A percentile compares a stretch with the other conserved stretches of the same genome.
These are phyloP conservation scores for Mesopsocus fuscifrons DNA, from an alignment of 2,888 invertebrate species.

Conservation along the genomic window DNA sequence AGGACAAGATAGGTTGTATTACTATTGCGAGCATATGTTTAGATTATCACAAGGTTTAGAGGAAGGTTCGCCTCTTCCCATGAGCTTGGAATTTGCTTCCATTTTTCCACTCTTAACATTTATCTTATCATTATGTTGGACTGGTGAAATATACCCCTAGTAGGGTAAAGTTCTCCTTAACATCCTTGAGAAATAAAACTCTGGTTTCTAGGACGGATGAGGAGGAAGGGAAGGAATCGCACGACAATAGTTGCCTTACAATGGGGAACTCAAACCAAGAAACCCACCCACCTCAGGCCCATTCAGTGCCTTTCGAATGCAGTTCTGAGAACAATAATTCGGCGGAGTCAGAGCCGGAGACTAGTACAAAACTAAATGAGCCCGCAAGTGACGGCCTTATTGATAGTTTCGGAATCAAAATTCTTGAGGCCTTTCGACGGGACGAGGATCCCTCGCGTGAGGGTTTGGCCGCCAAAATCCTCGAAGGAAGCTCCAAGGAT, in stretches of 20 bases:
- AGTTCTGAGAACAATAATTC: constrained; percentile 10
- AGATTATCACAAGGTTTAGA: too few species aligned
- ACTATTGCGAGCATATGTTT: too few species aligned
- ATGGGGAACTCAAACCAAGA: constrained; percentile 7
- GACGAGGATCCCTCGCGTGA: not conserved
- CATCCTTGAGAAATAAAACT: too few species aligned
- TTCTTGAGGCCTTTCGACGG: constrained; percentile 1
- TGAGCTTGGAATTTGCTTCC: too few species aligned
- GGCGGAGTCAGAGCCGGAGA: constrained; percentile 8
- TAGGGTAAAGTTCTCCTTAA: too few species aligned
- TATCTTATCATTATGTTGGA: too few species aligned
- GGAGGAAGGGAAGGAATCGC: not conserved
- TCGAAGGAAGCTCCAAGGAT: constrained; percentile 5
- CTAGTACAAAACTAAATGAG: constrained; percentile 11
- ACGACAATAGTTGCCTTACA: constrained; percentile 7
- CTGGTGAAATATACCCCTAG: too few species aligned
- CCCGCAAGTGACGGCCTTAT: not conserved
- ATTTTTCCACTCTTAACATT: too few species aligned
- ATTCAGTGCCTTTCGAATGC: constrained; percentile 7
- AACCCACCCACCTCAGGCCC: constrained; percentile 7
- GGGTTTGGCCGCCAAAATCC: constrained; percentile 2
- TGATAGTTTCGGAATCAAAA: constrained; percentile 6
- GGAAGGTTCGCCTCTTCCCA: too few species aligned
- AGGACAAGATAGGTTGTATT: too few species aligned
- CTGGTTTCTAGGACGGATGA: constrained; percentile 5